Base-by-base conservation (phyloP, 37 sponge, comb jelly and placozoan species). In the Ianthella basta region DNA sequence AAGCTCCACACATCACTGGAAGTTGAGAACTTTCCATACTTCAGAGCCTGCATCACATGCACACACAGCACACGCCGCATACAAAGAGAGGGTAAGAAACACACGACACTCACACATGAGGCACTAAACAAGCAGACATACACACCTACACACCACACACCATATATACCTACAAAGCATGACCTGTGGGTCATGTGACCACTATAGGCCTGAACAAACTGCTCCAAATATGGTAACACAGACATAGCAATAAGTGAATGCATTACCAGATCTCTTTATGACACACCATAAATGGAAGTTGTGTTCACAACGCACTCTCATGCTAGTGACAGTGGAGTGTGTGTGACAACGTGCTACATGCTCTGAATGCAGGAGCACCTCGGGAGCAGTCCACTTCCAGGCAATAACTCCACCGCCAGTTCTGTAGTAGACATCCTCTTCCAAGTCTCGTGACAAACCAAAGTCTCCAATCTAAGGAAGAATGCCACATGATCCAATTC, bases 1-100 rank as follows among this genome's bases (percentile, higher is more conserved):
- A 75, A 75, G 53, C 78, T 75, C 78, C 78, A 75, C n/a, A 75
- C 78, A 41, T 75, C 78, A 75, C 78, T 75, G 8, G 78, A 50
- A 53, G 38, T 75, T 1, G 78, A 75, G 78, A 75, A 75, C 18
- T 19, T 18, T 14, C 78, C 78, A 75, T 75, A 75, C 25, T 75
- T 36, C 2, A 75, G 53, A 23, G 78, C 78, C 78, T 75, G 40
- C 21, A 41, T n/a, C 50, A 44, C 50, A 69, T 33, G 27, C 70
- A 69, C 70, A 69, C 34, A 30, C 70, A 69, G n/a, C 70, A 32
- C 18, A 30, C 70, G 27, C 34, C 70, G 27, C 70, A 69, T 33
- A 69, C 33, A 69, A 29, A 69, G 33, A 69, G 33, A 69, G 33
- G 27, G 33, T 29, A 29, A 69, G 33, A 69, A 29, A 69, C 33